Conservation (phyloP, 2,888 invertebrate species). For the Cepaea hortensis region DNA sequence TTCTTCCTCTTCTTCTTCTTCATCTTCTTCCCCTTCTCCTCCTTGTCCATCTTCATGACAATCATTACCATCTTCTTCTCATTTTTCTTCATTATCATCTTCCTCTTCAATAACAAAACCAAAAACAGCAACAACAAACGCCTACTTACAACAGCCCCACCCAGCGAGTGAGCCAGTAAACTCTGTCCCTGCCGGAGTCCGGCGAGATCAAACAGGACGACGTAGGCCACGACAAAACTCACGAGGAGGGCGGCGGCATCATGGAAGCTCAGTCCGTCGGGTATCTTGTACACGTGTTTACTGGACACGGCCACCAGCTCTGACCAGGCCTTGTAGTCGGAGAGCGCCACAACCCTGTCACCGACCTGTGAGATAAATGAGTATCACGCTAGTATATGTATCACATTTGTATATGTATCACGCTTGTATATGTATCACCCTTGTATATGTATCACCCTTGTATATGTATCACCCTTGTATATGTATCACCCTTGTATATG, state of each 20-base stretch:
- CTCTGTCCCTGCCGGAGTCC: constrained; percentile 87
- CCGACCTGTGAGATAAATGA: constrained; percentile 68
- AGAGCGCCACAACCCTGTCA: constrained; percentile 85
- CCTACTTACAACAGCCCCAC: constrained; percentile 88
- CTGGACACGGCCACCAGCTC: constrained; percentile 88
- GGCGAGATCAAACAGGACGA: constrained; percentile 89
- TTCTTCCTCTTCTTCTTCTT: too few relatives aligned
- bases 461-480: too few relatives aligned
- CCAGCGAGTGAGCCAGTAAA: constrained; percentile 88
- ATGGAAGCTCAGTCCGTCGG: constrained; percentile 84
- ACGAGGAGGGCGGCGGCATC: constrained; percentile 90
- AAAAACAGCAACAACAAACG: not conserved
- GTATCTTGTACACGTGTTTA: constrained; percentile 85
- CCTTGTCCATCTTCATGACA: too few relatives aligned
- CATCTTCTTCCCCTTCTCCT: too few relatives aligned
- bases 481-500: too few relatives aligned
- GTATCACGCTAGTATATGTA: too few relatives aligned
- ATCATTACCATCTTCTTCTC: too few relatives aligned
- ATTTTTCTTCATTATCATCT: too few relatives aligned
- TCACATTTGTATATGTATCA: too few relatives aligned
- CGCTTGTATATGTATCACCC: too few relatives aligned
- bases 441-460: too few relatives aligned
- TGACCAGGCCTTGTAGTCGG: constrained; percentile 91
- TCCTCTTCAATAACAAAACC: too few relatives aligned
- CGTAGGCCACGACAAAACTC: constrained; percentile 90